Base-by-base conservation (phyloP, 2,888 invertebrate species). In the Auanema freiburgensis region DNA sequence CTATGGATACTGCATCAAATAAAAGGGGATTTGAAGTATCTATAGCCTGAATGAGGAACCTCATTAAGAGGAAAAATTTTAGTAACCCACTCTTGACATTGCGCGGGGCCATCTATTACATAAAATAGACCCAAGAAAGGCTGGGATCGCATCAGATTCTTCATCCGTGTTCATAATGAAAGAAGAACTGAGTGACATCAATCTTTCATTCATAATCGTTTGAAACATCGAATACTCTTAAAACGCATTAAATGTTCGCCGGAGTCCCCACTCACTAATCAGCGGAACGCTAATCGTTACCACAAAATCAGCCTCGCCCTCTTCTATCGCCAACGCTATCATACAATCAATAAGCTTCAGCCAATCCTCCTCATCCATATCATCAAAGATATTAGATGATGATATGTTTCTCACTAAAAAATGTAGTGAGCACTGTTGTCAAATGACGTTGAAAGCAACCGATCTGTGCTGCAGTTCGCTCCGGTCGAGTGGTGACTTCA, bases 361-460 rank as follows among this genome's bases (percentile, higher is more conserved):
- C 73, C 73, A 73, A 42, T 71, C 70, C 6, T 67, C 66, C 40
- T 69, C 69, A n/a, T 65, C 62, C 69, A 73, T 71, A 40, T 62
- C 53, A 3, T 63, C 65, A 11, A 71, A 18, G 59, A 42, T 43
- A 12, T 16, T 18, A 23, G 59, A 64, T 5, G 53, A 46, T 5
- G 66, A 24, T 2, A 73, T 71, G 50, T 71, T 71, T n/a, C 69
- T 52, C 41, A 71, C 72, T 72, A 49, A 60, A 69, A 61, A n/a
- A 4, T 18, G 46, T 6, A 16, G 21, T 43, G 43, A 46, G 46
- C 46, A 18, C 10, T 46, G 10, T 16, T 18, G 16, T 46, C 46
- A 18, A 24, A 42, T 25, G 33, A 33, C 33, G 33, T 33, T 3
- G 8, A 46, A 46, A 5, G 46, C 46, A 18, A 46, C n/a, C 33